These are phyloP conservation scores for Plutella xylostella DNA, from an alignment of 2,888 invertebrate genomes.

Conservation along the genomic window DNA sequence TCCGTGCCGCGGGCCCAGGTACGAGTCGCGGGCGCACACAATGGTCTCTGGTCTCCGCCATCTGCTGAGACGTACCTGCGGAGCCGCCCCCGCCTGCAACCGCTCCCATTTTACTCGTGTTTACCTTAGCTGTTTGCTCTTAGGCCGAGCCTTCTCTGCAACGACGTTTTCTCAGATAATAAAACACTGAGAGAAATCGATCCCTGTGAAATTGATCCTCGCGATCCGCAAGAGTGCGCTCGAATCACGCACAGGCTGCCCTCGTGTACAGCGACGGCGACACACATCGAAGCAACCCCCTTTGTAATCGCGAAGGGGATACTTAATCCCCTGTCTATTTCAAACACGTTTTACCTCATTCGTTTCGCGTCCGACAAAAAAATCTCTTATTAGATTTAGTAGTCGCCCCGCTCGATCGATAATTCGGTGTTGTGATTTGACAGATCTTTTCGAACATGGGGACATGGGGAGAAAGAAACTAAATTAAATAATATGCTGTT, in stretches of 20 bases:
- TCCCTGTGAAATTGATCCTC: conserved; percentile 52
- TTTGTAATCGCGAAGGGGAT: conserved; percentile 42
- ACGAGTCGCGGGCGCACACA: conserved; percentile 31
- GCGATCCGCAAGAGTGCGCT: conserved; percentile 38
- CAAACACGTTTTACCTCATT: conserved; percentile 69
- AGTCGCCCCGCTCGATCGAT: conserved; percentile 44
- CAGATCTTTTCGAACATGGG: conserved; percentile 21
- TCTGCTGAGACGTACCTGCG: conserved; percentile 48
- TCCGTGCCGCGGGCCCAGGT: conserved; percentile 25
- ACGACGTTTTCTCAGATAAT: conserved; percentile 17
- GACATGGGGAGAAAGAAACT: not conserved
- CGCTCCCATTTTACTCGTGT: conserved; percentile 4
- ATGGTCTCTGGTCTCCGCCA: conserved; percentile 34
- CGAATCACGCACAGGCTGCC: conserved; percentile 36
- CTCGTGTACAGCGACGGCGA: conserved; percentile 16
- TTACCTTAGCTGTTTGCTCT: conserved; percentile 3
- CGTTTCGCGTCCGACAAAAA: conserved; percentile 60
- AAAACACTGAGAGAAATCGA: conserved; percentile 56
- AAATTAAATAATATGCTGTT: conserved; percentile 2
- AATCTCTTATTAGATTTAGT: conserved; percentile 60
- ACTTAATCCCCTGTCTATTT: conserved; percentile 68
- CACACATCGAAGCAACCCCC: conserved; percentile 23
- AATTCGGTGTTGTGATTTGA: conserved; percentile 46
- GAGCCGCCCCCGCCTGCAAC: conserved; percentile 2
- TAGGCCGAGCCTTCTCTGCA: conserved; percentile 22